Base-by-base conservation (phyloP, 35 echinoderm and acorn worm species). In the Anneissia japonica region DNA sequence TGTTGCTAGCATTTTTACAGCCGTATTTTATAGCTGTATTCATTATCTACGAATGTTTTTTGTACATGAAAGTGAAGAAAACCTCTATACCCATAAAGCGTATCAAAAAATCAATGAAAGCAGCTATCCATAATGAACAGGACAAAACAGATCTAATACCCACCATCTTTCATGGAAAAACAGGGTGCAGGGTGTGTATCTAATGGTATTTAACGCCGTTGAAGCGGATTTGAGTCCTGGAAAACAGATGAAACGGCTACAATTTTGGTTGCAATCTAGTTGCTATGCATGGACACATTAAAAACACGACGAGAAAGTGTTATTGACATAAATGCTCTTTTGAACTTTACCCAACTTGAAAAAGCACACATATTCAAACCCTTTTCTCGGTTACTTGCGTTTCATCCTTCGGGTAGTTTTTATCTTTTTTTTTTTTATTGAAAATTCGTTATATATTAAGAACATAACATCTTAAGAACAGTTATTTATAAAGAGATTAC, bases 181-280 rank as follows among this genome's bases (percentile, higher is more conserved):
- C n/a, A n/a, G n/a, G n/a, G n/a, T n/a, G 21, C 79, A 39, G 17
- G 79, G 35, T 17, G 38, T 81, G 10, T 81, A 38, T 81, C 28
- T 81, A 10, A 39, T 81, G 0, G 79, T 81, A n/a, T 81, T n/a
- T 32, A 81, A 81, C 16, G 35, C 38, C 3, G 79, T 39, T 30
- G 38, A 81, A 37, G 35, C 26, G 3, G n/a, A 13, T 23, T 6
- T 30, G 6, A 26, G 40, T 14, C n/a, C n/a, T 4, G 32, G 5
- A 81, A 81, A 30, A 39, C 35, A 81, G 21, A 81, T 81, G 5
- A 81, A 81, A 39, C 79, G 79, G 0, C 79, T 81, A 0, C 4
- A 38, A 30, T 81, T 39, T 39, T 81, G 79, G 79, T 26, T 81
- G 0, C 79, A 81, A 30, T 81, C 79, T n/a, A 26, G 38, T 39